Percentiles rank a stretch among this genome's conserved stretches.
phyloP scores from a whole-genome alignment of 2,113 vertebrate species.

The Stigmatopora argus region DNA sequence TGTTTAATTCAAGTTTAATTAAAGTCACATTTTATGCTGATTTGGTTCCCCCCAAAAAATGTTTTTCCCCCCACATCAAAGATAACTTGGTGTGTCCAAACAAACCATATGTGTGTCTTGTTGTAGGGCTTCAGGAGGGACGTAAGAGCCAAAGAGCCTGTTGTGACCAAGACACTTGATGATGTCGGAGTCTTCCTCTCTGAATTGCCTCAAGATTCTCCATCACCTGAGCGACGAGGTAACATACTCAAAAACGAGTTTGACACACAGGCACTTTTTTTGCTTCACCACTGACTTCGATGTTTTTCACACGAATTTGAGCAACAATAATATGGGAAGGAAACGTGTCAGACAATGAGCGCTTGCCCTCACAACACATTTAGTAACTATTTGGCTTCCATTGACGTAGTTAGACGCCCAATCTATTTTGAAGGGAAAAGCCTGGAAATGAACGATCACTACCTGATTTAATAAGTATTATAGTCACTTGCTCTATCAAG shows the following conservation, averaged over 20 bases:
- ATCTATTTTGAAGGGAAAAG: too few species aligned
- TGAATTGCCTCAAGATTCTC: constrained; percentile 57
- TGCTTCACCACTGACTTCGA: constrained; percentile 1
- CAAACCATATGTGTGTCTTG: constrained; percentile 6
- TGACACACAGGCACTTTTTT: background rate
- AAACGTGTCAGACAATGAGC: background rate
- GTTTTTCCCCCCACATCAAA: background rate
- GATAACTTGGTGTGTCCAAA: background rate
- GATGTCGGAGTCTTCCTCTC: constrained; percentile 62
- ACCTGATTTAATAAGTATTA: too few species aligned
- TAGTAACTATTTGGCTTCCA: too few species aligned
- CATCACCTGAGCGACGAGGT: constrained; percentile 62
- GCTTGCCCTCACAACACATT: too few species aligned
- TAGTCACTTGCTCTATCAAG: too few species aligned
- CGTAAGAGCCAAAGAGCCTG: constrained; percentile 61
- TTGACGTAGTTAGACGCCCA: too few species aligned
- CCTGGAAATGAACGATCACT: too few species aligned
- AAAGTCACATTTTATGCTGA: constrained; percentile 28
- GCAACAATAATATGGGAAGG: background rate
- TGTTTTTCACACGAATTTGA: constrained; percentile 6
- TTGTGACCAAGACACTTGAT: constrained; percentile 59
- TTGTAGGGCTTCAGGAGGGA: constrained; percentile 64
- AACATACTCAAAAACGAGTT: constrained; percentile 10
- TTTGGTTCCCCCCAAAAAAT: background rate
- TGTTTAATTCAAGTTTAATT: constrained; percentile 29